Evolutionary conservation across 2,113 vertebrate species (phyloP).

Genomic region (Chionis minor): DNA sequence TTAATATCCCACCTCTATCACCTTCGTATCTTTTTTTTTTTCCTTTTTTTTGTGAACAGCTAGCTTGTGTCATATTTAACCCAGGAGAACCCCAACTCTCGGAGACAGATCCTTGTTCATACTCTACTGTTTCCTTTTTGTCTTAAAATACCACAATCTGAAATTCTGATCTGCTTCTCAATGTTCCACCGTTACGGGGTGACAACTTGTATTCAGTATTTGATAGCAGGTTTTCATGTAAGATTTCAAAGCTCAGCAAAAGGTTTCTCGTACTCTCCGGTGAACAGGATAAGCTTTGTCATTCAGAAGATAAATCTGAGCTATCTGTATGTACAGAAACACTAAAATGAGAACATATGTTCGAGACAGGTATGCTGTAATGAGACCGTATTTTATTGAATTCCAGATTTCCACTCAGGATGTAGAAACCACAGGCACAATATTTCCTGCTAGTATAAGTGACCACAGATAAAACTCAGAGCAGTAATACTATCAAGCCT

Average conservation of each 20-base stretch:
- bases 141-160: background rate
- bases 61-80: background rate
- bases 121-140: background rate
- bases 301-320: slow-evolving; percentile 12
- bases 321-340: slow-evolving; percentile 29
- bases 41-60: background rate
- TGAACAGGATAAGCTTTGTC: background rate
- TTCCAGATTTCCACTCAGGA: slow-evolving; percentile 60
- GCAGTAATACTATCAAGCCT: slow-evolving; percentile 5
- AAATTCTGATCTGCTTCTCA: background rate
- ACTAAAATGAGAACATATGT: slow-evolving; percentile 47
- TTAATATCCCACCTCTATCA: background rate
- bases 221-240: background rate
- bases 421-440: slow-evolving; percentile 64
- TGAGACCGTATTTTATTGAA: slow-evolving; percentile 57
- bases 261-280: background rate
- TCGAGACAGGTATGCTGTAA: slow-evolving; percentile 60
- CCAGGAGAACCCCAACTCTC: background rate
- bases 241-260: slow-evolving; percentile 15
- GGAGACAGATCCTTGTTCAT: background rate
- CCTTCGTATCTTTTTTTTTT: background rate
- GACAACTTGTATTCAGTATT: background rate
- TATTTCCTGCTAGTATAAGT: slow-evolving; percentile 53
- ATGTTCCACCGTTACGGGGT: background rate
- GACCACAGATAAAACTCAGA: slow-evolving; percentile 60